Conservation (phyloP, 2,113 vertebrate genomes). For the Xyliphius kryptos region DNA sequence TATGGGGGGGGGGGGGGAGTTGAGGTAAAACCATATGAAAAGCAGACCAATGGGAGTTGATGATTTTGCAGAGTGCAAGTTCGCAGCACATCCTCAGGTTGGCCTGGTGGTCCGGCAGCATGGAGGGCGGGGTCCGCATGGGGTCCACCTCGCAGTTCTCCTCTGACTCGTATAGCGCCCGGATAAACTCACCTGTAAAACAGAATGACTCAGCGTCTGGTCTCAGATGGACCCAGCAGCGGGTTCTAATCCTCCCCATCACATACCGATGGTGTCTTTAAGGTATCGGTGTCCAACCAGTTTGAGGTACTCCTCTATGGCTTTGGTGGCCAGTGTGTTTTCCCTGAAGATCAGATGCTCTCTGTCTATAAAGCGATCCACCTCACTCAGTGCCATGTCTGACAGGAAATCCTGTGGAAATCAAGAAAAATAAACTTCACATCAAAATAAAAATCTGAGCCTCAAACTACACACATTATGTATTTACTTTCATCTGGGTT, state of each 20-base stretch:
- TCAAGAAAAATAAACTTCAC: neutral
- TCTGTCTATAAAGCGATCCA: constrained; percentile 93
- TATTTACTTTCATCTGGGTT: too few relatives aligned
- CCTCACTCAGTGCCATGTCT: constrained; percentile 97
- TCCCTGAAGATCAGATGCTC: constrained; percentile 96
- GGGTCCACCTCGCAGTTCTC: constrained; percentile 98
- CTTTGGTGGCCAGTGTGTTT: constrained; percentile 97
- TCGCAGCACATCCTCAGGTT: constrained; percentile 98
- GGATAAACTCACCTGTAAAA: constrained; percentile 88
- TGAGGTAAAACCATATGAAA: neutral
- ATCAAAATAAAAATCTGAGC: neutral
- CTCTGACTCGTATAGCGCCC: constrained; percentile 93
- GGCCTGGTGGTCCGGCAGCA: constrained; percentile 89
- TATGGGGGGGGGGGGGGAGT: too few relatives aligned
- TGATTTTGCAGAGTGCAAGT: constrained; percentile 94
- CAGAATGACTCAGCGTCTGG: too few relatives aligned
- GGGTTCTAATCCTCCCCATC: neutral
- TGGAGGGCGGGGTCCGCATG: constrained; percentile 85
- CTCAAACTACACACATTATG: too few relatives aligned
- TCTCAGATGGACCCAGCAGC: neutral
- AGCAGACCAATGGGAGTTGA: constrained; percentile 88
- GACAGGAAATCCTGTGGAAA: constrained; percentile 86
- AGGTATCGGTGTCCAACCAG: constrained; percentile 98
- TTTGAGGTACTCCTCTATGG: constrained; percentile 98
- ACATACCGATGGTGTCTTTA: constrained; percentile 92